Conservation (phyloP, 1,140 invertebrate species). For the Harpegnathos saltator region DNA sequence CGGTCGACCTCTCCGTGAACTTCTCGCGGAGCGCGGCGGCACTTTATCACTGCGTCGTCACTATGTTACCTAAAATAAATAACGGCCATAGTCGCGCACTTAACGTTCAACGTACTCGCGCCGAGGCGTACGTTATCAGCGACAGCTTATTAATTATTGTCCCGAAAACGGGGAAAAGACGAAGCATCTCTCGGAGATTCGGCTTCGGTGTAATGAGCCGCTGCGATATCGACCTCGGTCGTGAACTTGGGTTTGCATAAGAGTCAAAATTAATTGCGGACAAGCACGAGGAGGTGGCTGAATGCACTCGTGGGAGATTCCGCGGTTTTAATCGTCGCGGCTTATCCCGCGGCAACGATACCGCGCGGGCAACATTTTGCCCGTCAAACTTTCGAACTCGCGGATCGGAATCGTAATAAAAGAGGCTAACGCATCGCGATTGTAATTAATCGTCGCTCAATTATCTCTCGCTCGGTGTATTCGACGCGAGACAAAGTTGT, state of each 20-base stretch:
- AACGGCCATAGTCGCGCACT: constrained; percentile 7
- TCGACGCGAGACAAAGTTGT: too few species aligned
- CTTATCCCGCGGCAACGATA: constrained; percentile 21
- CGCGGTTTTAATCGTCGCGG: constrained; percentile 2
- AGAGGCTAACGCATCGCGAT: background rate
- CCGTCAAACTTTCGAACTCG: too few species aligned
- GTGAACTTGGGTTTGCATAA: constrained; percentile 60
- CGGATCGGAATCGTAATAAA: too few species aligned
- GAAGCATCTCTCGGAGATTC: background rate
- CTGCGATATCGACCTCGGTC: constrained; percentile 25
- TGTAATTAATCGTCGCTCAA: background rate
- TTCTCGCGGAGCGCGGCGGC: background rate
- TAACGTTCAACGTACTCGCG: constrained; percentile 47
- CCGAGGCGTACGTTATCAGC: constrained; percentile 4
- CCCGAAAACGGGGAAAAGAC: constrained; percentile 12
- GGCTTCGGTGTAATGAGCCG: background rate
- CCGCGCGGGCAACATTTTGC: too few species aligned
- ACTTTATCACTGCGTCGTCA: constrained; percentile 33
- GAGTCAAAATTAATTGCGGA: constrained; percentile 38
- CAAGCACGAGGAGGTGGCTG: background rate
- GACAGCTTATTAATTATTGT: constrained; percentile 18
- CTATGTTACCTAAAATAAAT: constrained; percentile 50
- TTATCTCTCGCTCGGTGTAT: too few species aligned
- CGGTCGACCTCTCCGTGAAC: constrained; percentile 59
- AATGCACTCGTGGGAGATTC: background rate